Conservation (phyloP, 35 echinoderm and acorn worm genomes). For the Diadema setosum region DNA sequence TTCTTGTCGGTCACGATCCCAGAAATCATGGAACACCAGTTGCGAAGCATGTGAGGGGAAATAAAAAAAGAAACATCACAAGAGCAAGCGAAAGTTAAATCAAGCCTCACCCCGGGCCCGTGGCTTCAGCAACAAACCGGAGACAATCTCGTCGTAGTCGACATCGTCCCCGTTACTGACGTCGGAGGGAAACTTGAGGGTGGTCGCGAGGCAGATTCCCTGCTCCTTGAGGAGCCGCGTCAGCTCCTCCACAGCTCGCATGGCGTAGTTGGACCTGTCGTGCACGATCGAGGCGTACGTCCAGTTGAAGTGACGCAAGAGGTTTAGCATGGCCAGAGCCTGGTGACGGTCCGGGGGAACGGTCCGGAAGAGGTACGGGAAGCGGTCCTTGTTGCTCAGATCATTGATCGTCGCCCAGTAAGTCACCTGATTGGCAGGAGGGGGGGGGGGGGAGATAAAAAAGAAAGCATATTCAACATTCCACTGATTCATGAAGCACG, state of each 20-base stretch:
- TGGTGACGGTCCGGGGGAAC: slow-evolving; percentile 85
- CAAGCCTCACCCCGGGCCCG: slow-evolving; percentile 43
- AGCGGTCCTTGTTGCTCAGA: slow-evolving; percentile 81
- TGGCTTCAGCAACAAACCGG: slow-evolving; percentile 9
- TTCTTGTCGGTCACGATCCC: too few species aligned
- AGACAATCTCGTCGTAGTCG: slow-evolving; percentile 40
- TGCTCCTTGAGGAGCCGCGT: slow-evolving; percentile 20
- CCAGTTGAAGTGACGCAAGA: slow-evolving; percentile 85
- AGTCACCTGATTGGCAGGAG: slow-evolving; percentile 86
- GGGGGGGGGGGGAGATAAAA: background rate
- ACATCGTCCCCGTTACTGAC: slow-evolving; percentile 26
- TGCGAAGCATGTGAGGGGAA: too few species aligned
- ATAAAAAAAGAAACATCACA: too few species aligned
- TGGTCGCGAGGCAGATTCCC: slow-evolving; percentile 69
- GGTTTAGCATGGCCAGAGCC: slow-evolving; percentile 77
- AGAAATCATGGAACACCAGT: too few species aligned
- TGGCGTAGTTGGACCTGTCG: slow-evolving; percentile 91
- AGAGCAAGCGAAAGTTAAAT: too few species aligned
- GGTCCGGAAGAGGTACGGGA: slow-evolving; percentile 81
- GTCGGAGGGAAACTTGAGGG: slow-evolving; percentile 54
- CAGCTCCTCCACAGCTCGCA: slow-evolving; percentile 59
- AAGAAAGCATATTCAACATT: background rate
- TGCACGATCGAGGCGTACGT: slow-evolving; percentile 92
- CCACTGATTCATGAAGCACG: too few species aligned
- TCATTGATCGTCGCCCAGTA: slow-evolving; percentile 97